Conservation (phyloP, 2,113 vertebrate genomes). For the Brachirus orientalis region DNA sequence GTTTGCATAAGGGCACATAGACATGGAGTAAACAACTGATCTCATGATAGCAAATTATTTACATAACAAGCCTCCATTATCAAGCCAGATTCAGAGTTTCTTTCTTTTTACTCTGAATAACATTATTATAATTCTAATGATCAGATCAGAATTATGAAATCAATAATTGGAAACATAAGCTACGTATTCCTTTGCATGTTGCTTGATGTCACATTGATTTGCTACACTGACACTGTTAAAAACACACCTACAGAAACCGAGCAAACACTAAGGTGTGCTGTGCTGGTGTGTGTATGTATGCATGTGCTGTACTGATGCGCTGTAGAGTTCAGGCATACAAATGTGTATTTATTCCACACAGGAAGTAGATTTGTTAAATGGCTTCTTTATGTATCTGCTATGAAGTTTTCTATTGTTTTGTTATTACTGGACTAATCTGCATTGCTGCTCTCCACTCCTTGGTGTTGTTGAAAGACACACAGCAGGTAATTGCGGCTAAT, state of each 20-base stretch:
- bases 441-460: too few relatives aligned
- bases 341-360: constrained; percentile 1
- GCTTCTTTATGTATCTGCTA: neutral
- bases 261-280: too few relatives aligned
- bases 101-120: too few relatives aligned
- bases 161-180: too few relatives aligned
- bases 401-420: neutral
- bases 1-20: constrained; percentile 28
- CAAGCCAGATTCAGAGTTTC: too few relatives aligned
- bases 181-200: too few relatives aligned
- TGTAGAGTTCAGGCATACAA: neutral
- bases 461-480: too few relatives aligned
- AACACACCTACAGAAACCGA: too few relatives aligned
- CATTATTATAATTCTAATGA: too few relatives aligned
- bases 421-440: neutral
- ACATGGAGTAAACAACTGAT: neutral
- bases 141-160: too few relatives aligned
- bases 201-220: too few relatives aligned
- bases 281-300: neutral
- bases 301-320: neutral
- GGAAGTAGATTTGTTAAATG: neutral
- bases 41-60: neutral
- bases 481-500: neutral
- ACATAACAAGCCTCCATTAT: neutral
- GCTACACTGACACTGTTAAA: neutral